phyloP scores from a whole-genome alignment of 2,113 vertebrate species.

The Ceyx margarethae region DNA sequence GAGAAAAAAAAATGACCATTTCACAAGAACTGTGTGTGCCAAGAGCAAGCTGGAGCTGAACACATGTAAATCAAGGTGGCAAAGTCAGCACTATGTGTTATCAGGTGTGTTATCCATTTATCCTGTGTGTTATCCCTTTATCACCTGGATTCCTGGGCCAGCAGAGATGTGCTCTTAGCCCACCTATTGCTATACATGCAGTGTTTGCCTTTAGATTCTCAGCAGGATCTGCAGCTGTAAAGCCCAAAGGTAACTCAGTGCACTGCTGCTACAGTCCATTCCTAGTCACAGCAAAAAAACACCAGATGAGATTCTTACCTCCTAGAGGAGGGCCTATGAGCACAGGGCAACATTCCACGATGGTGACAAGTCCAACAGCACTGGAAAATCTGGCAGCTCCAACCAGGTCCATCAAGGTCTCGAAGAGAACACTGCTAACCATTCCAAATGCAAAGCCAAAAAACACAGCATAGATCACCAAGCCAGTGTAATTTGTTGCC shows the following conservation, averaged over 20 bases:
- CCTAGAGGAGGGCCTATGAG: conserved; percentile 93
- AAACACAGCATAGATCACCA: conserved; percentile 90
- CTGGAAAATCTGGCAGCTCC: conserved; percentile 92
- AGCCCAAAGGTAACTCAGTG: not conserved
- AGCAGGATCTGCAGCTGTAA: not conserved
- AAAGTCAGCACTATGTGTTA: not conserved
- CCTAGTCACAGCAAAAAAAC: not conserved
- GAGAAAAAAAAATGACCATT: not conserved
- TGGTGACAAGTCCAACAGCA: conserved; percentile 92
- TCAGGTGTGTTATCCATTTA: not conserved
- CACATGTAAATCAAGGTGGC: not conserved
- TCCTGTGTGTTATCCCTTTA: not conserved
- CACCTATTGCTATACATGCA: not conserved
- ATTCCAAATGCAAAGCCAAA: conserved; percentile 97
- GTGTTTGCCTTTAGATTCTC: not conserved
- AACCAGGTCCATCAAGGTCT: conserved; percentile 95
- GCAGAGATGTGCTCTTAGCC: not conserved
- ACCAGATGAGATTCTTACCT: conserved; percentile 76
- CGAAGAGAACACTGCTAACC: conserved; percentile 94
- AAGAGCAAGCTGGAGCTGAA: not conserved
- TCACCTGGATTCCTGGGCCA: not conserved
- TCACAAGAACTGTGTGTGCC: not conserved
- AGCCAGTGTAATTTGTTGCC: conserved; percentile 81
- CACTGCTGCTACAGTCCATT: not conserved
- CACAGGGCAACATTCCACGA: conserved; percentile 93